Evolutionary conservation across 64 coral and sea anemone genomes (phyloP).

Genomic region (Pocillopora verrucosa): DNA sequence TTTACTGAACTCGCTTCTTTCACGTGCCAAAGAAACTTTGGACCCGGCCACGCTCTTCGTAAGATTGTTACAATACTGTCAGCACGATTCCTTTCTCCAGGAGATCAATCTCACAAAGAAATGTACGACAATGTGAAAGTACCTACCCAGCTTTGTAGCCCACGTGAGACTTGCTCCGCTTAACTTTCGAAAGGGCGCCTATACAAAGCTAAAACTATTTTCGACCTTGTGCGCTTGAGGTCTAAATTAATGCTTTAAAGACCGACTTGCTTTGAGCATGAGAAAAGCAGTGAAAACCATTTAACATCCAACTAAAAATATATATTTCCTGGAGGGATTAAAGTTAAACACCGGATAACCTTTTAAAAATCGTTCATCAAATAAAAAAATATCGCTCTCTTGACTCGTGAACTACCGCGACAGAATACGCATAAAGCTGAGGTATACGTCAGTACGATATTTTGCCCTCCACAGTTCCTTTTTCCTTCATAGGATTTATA

Average conservation of each 20-base stretch:
- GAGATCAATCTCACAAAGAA: background rate
- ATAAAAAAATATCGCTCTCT: too few species aligned
- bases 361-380: too few species aligned
- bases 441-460: too few species aligned
- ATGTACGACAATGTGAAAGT: background rate
- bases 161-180: background rate
- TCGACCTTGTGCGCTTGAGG: background rate
- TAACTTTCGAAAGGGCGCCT: background rate
- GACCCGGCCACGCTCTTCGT: background rate
- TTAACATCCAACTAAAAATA: too few species aligned
- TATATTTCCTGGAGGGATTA: too few species aligned
- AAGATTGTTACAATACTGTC: background rate
- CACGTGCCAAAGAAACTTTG: constrained; percentile 9
- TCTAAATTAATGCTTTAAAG: too few species aligned
- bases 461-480: too few species aligned
- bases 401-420: background rate
- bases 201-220: background rate
- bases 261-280: too few species aligned
- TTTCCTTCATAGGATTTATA: too few species aligned
- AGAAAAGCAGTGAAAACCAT: too few species aligned
- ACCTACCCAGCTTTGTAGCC: background rate
- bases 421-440: background rate
- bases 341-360: too few species aligned
- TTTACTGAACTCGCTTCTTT: background rate
- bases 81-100: background rate